Evolutionary conservation across 53 echinoderm and acorn worm genomes (phyloP).

Genomic region (Holothuria scabra): DNA sequence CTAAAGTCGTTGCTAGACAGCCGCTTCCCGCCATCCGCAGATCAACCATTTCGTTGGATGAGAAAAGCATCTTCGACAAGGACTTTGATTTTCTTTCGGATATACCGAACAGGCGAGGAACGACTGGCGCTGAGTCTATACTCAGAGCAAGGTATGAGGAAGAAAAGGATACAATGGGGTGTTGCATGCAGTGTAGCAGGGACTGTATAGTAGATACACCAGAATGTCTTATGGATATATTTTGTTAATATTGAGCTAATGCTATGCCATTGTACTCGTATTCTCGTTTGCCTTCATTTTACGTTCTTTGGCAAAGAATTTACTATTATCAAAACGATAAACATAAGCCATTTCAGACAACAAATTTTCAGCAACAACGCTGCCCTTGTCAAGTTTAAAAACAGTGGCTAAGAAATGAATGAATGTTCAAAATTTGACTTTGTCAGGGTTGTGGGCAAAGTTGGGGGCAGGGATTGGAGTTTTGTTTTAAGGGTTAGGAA

Average conservation of each 20-base stretch:
- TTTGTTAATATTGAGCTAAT: neutral
- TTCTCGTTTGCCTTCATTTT: no score
- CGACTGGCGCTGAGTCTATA: constrained; percentile 45
- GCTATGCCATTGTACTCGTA: no score
- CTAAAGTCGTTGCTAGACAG: constrained; percentile 4
- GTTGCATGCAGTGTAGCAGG: neutral
- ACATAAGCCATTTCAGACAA: no score
- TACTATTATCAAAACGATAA: no score
- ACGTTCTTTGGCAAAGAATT: no score
- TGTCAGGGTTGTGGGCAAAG: no score
- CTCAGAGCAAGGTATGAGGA: constrained; percentile 37
- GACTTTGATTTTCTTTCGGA: constrained; percentile 23
- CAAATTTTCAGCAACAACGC: no score
- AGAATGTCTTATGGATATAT: constrained; percentile 34
- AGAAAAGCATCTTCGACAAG: constrained; percentile 20
- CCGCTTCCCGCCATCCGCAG: constrained; percentile 24
- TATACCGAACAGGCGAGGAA: constrained; percentile 24
- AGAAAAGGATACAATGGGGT: neutral
- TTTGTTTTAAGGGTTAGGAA: no score
- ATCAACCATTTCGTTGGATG: constrained; percentile 34
- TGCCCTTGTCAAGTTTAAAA: no score
- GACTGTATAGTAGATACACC: constrained; percentile 35
- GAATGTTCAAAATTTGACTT: no score
- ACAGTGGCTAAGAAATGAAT: no score
- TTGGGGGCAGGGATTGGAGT: no score